Conservation (phyloP, 1,140 invertebrate species). For the Anthonomus grandis region DNA sequence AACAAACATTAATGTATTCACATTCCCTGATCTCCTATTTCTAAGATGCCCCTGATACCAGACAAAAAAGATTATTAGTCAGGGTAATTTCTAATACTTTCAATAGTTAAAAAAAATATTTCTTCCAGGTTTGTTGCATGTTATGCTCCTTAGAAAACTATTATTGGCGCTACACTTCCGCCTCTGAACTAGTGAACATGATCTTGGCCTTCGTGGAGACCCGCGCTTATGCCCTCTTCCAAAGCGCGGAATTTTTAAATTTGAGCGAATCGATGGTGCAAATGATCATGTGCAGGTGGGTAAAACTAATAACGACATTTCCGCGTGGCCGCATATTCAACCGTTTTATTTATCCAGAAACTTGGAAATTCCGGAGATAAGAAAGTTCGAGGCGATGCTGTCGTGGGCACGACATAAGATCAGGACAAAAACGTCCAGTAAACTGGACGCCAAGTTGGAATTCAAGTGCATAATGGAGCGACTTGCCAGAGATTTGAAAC, state of each 20-base stretch:
- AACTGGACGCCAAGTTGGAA: constrained; percentile 81
- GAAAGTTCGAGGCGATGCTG: constrained; percentile 92
- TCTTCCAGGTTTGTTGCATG: constrained; percentile 80
- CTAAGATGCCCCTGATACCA: too few relatives aligned
- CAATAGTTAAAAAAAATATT: too few relatives aligned
- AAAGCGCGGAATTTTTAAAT: constrained; percentile 76
- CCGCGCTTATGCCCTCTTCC: constrained; percentile 77
- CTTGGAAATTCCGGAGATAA: constrained; percentile 82
- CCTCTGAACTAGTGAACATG: constrained; percentile 90
- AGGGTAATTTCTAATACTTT: too few relatives aligned
- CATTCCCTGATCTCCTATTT: not conserved
- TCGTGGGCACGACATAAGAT: constrained; percentile 84
- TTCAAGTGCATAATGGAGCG: constrained; percentile 91
- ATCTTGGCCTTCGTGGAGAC: constrained; percentile 88
- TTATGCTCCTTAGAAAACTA: constrained; percentile 90
- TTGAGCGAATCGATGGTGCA: constrained; percentile 93
- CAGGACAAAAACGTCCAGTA: constrained; percentile 67
- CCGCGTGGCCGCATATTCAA: not conserved
- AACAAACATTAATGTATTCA: not conserved
- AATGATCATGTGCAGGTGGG: constrained; percentile 80
- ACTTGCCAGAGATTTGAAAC: constrained; percentile 81
- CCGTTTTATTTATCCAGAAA: constrained; percentile 55
- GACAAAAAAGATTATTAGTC: too few relatives aligned
- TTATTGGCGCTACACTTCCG: constrained; percentile 92
- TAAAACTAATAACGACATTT: too few relatives aligned